These are phyloP conservation scores for Solenodon paradoxus DNA, from an alignment of 2,113 vertebrate genomes.

Conservation along the genomic window DNA sequence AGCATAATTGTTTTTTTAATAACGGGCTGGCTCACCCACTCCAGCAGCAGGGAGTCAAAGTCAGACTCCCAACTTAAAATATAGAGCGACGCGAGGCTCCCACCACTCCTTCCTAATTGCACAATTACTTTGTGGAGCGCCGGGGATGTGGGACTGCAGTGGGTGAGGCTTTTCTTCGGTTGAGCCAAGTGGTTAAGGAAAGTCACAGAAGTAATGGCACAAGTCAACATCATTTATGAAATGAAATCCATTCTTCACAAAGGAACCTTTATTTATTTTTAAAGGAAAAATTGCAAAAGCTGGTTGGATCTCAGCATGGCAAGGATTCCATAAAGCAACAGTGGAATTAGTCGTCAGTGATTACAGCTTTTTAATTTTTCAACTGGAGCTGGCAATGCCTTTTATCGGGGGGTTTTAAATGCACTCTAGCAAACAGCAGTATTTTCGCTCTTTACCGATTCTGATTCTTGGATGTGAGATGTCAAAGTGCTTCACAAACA, in stretches of 20 bases:
- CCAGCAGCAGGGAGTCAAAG: slow-evolving; percentile 52
- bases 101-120: slow-evolving; percentile 68
- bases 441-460: slow-evolving; percentile 5
- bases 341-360: slow-evolving; percentile 50
- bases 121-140: slow-evolving; percentile 25
- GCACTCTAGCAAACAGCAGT: not conserved
- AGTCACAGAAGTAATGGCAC: slow-evolving; percentile 65
- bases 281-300: slow-evolving; percentile 19
- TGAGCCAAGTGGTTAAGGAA: slow-evolving; percentile 32
- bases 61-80: slow-evolving; percentile 55
- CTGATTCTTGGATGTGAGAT: slow-evolving; percentile 17
- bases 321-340: slow-evolving; percentile 56
- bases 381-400: not conserved
- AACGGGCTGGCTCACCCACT: slow-evolving; percentile 69
- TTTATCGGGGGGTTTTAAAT: slow-evolving; percentile 34
- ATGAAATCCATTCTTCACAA: slow-evolving; percentile 65
- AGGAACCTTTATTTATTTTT: slow-evolving; percentile 66
- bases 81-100: not conserved
- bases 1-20: slow-evolving; percentile 76
- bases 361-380: slow-evolving; percentile 53
- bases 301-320: not conserved
- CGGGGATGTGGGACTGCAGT: accelerated
- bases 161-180: not conserved
- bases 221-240: slow-evolving; percentile 58
- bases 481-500: slow-evolving; percentile 53